Conservation (phyloP, 2,113 vertebrate genomes). For the Arothron firmamentum region DNA sequence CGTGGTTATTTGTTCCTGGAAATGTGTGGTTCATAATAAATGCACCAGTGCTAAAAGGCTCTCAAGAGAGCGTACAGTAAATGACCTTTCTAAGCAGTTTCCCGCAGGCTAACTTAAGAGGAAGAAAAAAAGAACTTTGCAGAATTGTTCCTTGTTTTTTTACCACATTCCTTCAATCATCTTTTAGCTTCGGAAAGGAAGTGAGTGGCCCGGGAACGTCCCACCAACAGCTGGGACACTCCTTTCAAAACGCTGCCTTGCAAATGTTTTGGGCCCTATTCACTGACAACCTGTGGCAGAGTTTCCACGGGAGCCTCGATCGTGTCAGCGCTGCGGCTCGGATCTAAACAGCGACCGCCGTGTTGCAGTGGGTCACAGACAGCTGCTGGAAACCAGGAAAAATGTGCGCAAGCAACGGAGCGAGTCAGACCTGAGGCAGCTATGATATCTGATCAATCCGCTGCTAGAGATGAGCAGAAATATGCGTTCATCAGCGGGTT, state of each 20-base stretch:
- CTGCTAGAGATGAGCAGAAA: not conserved
- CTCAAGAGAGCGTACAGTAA: constrained; percentile 13
- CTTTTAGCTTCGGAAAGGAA: too few species aligned
- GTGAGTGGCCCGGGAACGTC: too few species aligned
- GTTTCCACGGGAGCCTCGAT: too few species aligned
- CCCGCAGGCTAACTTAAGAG: constrained; percentile 23
- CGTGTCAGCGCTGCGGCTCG: too few species aligned
- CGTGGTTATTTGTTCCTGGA: constrained; percentile 28
- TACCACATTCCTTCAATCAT: constrained; percentile 30
- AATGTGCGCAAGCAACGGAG: constrained; percentile 12
- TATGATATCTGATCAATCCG: constrained; percentile 34
- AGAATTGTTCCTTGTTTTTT: constrained; percentile 32
- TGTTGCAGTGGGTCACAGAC: constrained; percentile 8
- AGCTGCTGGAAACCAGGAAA: constrained; percentile 25
- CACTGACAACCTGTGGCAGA: too few species aligned
- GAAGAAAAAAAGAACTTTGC: constrained; percentile 42
- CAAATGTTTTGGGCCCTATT: not conserved
- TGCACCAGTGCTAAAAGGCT: constrained; percentile 31
- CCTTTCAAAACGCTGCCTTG: not conserved
- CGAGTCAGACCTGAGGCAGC: constrained; percentile 59
- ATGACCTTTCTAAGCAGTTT: constrained; percentile 24
- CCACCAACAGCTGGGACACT: too few species aligned
- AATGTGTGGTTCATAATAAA: constrained; percentile 38
- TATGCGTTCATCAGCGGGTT: not conserved
- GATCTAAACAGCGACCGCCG: too few species aligned